These are phyloP conservation scores for Bufo bufo DNA, from an alignment of 2,113 vertebrate species.

Conservation along the genomic window DNA sequence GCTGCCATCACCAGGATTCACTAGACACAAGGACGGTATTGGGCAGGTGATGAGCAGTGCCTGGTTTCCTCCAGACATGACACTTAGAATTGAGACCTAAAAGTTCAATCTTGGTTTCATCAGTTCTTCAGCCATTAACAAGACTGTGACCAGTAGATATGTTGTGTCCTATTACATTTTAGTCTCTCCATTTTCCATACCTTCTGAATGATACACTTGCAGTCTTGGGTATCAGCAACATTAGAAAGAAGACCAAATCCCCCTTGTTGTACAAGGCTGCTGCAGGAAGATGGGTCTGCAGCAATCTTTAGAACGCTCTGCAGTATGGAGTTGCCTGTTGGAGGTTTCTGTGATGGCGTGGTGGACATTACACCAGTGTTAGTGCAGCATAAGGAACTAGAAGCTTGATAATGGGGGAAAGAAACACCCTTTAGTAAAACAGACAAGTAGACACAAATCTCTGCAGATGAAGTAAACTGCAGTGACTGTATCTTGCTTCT, in stretches of 20 bases:
- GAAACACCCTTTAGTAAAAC: background rate
- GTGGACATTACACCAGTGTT: conserved; percentile 64
- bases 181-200: conserved; percentile 66
- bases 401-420: conserved; percentile 71
- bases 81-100: no score
- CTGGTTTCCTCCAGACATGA: no score
- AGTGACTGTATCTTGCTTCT: background rate
- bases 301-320: conserved; percentile 85
- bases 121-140: background rate
- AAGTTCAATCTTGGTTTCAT: no score
- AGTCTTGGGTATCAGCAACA: conserved; percentile 87
- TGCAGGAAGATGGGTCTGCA: conserved; percentile 76
- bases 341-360: conserved; percentile 62
- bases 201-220: conserved; percentile 89
- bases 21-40: no score
- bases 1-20: no score
- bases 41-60: no score
- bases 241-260: conserved; percentile 88
- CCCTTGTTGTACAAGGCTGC: conserved; percentile 75
- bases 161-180: background rate
- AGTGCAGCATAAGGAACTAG: conserved; percentile 81
- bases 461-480: background rate
- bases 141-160: background rate
- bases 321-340: conserved; percentile 79
- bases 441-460: background rate